These are phyloP conservation scores for Chymomyza procnemis DNA, from an alignment of 2,888 invertebrate species.

Conservation along the genomic window DNA sequence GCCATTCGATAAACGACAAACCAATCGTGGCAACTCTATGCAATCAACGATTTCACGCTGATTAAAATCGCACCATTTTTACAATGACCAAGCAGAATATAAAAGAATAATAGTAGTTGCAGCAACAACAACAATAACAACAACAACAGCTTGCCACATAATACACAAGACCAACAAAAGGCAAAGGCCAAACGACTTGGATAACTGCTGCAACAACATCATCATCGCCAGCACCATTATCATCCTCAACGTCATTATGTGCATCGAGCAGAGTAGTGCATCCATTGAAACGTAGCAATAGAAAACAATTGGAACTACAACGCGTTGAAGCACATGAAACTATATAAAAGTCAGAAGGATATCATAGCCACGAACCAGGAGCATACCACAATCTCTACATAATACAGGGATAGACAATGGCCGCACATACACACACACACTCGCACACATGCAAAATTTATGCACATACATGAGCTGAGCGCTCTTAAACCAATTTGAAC, in stretches of 20 bases:
- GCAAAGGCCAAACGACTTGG: conserved; percentile 38
- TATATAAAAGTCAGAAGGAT: conserved; percentile 6
- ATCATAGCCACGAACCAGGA: too few species aligned
- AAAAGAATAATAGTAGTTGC: conserved; percentile 47
- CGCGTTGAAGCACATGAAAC: conserved; percentile 30
- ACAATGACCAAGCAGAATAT: conserved; percentile 33
- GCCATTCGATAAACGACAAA: neutral
- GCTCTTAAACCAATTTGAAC: too few species aligned
- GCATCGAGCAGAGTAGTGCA: conserved; percentile 42
- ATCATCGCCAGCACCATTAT: conserved; percentile 25
- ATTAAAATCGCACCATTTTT: conserved; percentile 60
- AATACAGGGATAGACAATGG: too few species aligned
- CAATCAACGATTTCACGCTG: conserved; percentile 58
- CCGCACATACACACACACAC: too few species aligned
- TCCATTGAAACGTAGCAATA: conserved; percentile 42
- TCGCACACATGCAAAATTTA: too few species aligned
- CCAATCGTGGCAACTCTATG: conserved; percentile 1
- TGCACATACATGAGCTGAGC: too few species aligned
- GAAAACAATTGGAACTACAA: conserved; percentile 59
- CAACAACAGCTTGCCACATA: neutral
- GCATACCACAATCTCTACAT: too few species aligned
- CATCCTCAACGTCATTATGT: conserved; percentile 39
- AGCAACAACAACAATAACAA: conserved; percentile 8
- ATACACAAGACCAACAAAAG: neutral
- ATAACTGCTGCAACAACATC: conserved; percentile 55